Percentiles rank a stretch among this genome's conserved stretches.
Evolutionary conservation across 2,113 vertebrate genomes (phyloP).

Genomic region (Pomatorhinus ruficollis): DNA sequence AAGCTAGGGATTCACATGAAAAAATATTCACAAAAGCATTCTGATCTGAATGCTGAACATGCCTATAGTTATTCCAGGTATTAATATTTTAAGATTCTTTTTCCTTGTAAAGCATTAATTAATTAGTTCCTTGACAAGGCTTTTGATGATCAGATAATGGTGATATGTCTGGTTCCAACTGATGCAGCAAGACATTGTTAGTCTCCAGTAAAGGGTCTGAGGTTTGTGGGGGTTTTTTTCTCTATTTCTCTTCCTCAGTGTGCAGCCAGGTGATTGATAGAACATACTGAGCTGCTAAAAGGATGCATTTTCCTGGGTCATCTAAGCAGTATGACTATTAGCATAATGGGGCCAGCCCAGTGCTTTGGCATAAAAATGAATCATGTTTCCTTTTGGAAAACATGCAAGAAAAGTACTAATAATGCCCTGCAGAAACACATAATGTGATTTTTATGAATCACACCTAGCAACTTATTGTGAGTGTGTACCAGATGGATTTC

Average conservation of each 20-base stretch:
- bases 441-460: slow-evolving; percentile 17
- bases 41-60: neutral
- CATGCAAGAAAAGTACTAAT: neutral
- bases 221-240: neutral
- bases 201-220: neutral
- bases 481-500: neutral
- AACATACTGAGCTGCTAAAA: neutral
- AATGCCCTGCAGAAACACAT: slow-evolving; percentile 3
- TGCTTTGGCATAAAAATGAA: neutral
- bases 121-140: neutral
- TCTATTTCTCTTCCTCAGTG: neutral
- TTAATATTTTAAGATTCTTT: neutral
- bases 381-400: neutral
- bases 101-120: neutral
- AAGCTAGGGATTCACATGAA: neutral
- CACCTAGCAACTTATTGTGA: neutral
- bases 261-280: neutral
- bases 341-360: neutral
- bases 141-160: neutral
- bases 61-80: neutral
- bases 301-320: neutral
- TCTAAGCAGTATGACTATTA: neutral
- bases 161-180: neutral
- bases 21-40: neutral
- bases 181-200: neutral